These are phyloP conservation scores for Eledona agricola DNA, from an alignment of 2,888 invertebrate species.

Conservation along the genomic window DNA sequence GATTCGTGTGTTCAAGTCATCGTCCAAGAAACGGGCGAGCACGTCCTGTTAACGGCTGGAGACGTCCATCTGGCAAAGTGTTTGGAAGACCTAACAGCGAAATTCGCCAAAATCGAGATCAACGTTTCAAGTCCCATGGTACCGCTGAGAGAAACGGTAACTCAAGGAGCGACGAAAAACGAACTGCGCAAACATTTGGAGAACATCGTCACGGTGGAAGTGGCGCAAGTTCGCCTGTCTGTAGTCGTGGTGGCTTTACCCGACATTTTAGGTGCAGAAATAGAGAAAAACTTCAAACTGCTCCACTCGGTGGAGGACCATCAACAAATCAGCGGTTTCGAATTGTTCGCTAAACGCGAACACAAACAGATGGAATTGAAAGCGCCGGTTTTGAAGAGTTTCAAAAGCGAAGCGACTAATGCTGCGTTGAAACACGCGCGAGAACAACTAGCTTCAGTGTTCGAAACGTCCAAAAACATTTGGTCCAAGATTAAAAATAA, in stretches of 20 bases:
- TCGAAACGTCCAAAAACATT: conserved; percentile 63
- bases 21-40: conserved; percentile 93
- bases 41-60: conserved; percentile 93
- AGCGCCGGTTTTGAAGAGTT: conserved; percentile 40
- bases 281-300: conserved; percentile 76
- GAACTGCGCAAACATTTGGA: conserved; percentile 78
- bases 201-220: conserved; percentile 36
- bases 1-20: conserved; percentile 93
- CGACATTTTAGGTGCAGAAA: conserved; percentile 70
- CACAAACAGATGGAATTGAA: conserved; percentile 42
- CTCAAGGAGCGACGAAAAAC: conserved; percentile 77
- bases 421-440: conserved; percentile 56
- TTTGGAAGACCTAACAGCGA: conserved; percentile 84
- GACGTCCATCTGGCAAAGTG: conserved; percentile 97
- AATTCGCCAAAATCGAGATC: conserved; percentile 87
- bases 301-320: conserved; percentile 70
- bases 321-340: conserved; percentile 53
- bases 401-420: conserved; percentile 48
- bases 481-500: conserved; percentile 64
- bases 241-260: conserved; percentile 84
- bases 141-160: conserved; percentile 93
- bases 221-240: conserved; percentile 64
- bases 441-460: conserved; percentile 68
- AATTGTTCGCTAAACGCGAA: conserved; percentile 53
- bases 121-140: conserved; percentile 95